These are phyloP conservation scores for Ruditapes philippinarum DNA, from an alignment of 1,140 invertebrate genomes.

Conservation along the genomic window DNA sequence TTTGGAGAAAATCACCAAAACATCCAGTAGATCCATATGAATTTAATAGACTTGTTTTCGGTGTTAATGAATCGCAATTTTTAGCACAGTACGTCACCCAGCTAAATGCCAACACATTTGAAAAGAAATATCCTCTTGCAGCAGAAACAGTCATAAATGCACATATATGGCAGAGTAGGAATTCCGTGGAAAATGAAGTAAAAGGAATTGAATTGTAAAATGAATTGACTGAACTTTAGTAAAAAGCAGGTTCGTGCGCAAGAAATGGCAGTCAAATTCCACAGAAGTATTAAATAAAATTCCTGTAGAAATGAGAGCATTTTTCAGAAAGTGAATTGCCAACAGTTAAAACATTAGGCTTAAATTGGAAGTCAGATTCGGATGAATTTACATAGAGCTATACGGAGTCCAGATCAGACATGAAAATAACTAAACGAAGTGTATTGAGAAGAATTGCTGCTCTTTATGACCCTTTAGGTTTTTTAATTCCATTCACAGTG, in stretches of 20 bases:
- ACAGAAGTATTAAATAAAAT: conserved; percentile 32
- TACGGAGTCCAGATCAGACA: not conserved
- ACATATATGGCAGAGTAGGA: conserved; percentile 67
- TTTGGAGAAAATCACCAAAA: conserved; percentile 14
- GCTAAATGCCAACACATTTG: conserved; percentile 13
- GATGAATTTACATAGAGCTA: conserved; percentile 65
- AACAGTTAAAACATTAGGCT: conserved; percentile 63
- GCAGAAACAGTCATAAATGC: conserved; percentile 54
- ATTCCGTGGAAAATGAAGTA: conserved; percentile 56
- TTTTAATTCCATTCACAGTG: conserved; percentile 53
- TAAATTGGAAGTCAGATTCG: conserved; percentile 57
- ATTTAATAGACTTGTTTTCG: conserved; percentile 60
- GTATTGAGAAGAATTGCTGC: conserved; percentile 41
- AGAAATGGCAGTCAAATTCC: too few species aligned
- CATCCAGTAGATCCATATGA: not conserved
- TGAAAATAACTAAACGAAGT: conserved; percentile 52
- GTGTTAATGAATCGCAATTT: conserved; percentile 55
- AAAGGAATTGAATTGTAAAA: too few species aligned
- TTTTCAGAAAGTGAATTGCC: conserved; percentile 47
- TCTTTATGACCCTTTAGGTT: conserved; percentile 61
- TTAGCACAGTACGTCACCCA: conserved; percentile 41
- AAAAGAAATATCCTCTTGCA: conserved; percentile 10
- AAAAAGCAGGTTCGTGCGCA: too few species aligned
- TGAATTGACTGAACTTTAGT: too few species aligned
- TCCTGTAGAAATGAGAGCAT: conserved; percentile 51